phyloP scores from a whole-genome alignment of 2,797 vertebrate species.

The Odontamblyopus rebecca region DNA sequence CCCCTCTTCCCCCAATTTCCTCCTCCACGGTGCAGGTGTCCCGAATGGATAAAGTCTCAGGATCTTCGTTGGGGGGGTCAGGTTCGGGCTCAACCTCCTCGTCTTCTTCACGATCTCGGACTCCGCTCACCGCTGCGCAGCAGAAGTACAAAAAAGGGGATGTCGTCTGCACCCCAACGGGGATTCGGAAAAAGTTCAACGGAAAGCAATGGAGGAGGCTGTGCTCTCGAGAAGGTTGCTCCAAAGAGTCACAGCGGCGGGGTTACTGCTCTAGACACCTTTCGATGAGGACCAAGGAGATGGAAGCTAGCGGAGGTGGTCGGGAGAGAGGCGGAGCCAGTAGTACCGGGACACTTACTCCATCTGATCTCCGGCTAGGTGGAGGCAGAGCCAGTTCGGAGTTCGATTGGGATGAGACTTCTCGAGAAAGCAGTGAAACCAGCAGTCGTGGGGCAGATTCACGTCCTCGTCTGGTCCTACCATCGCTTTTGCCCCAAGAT shows the following conservation, averaged over 20 bases:
- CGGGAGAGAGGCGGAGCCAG: slow-evolving; percentile 84
- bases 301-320: slow-evolving; percentile 83
- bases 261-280: slow-evolving; percentile 93
- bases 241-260: slow-evolving; percentile 90
- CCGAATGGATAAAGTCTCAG: slow-evolving; percentile 79
- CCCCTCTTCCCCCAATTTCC: slow-evolving; percentile 72
- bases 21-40: slow-evolving; percentile 66
- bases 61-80: slow-evolving; percentile 61
- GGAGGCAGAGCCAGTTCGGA: slow-evolving; percentile 83
- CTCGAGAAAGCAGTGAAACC: slow-evolving; percentile 88
- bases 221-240: slow-evolving; percentile 91
- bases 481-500: slow-evolving; percentile 82
- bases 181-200: slow-evolving; percentile 94
- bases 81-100: slow-evolving; percentile 73
- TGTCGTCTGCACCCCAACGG: slow-evolving; percentile 91
- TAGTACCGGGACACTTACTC: slow-evolving; percentile 89
- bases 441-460: slow-evolving; percentile 90
- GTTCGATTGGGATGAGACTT: slow-evolving; percentile 93
- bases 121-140: slow-evolving; percentile 87
- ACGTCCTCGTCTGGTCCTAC: slow-evolving; percentile 85
- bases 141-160: slow-evolving; percentile 96
- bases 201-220: slow-evolving; percentile 93
- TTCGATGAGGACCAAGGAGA: slow-evolving; percentile 95
- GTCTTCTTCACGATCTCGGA: slow-evolving; percentile 84
- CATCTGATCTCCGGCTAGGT: slow-evolving; percentile 81